Evolutionary conservation across 2,888 invertebrate genomes (phyloP).

Genomic region (Leptura quadrifasciata): DNA sequence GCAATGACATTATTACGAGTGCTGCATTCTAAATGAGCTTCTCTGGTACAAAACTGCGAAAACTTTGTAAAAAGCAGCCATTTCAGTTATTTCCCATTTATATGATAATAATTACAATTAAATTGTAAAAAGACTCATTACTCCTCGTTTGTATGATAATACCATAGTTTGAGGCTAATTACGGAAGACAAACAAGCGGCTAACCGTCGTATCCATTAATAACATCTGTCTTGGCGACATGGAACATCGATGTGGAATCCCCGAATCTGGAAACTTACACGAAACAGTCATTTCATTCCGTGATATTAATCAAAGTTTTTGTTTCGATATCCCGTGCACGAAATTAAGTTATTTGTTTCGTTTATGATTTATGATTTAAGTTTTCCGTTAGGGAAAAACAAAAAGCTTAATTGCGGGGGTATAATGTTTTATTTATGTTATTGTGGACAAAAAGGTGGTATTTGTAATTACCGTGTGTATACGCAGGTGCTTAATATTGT

Average conservation of each 20-base stretch:
- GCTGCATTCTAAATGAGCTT: neutral
- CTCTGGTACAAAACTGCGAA: neutral
- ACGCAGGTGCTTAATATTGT: no score
- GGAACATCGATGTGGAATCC: conserved; percentile 54
- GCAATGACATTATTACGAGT: neutral
- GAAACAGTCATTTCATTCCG: conserved; percentile 56
- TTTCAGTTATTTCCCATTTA: conserved; percentile 7
- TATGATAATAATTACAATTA: conserved; percentile 18
- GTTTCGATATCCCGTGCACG: conserved; percentile 57
- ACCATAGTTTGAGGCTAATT: conserved; percentile 24
- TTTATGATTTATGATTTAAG: conserved; percentile 46
- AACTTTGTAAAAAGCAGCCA: neutral
- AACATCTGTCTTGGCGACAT: conserved; percentile 58
- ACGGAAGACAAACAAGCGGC: conserved; percentile 34
- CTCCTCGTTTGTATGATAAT: neutral
- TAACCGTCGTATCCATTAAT: conserved; percentile 57
- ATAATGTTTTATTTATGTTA: conserved; percentile 20
- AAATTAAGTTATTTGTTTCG: conserved; percentile 61
- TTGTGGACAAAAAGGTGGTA: neutral
- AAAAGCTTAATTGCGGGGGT: conserved; percentile 28
- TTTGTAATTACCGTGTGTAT: neutral
- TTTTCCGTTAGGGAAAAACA: conserved; percentile 34
- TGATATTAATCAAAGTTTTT: conserved; percentile 63
- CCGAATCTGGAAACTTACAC: conserved; percentile 56
- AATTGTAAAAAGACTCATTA: conserved; percentile 8